phyloP scores from a whole-genome alignment of 2,113 vertebrate genomes.

The Odontesthes bonariensis region DNA sequence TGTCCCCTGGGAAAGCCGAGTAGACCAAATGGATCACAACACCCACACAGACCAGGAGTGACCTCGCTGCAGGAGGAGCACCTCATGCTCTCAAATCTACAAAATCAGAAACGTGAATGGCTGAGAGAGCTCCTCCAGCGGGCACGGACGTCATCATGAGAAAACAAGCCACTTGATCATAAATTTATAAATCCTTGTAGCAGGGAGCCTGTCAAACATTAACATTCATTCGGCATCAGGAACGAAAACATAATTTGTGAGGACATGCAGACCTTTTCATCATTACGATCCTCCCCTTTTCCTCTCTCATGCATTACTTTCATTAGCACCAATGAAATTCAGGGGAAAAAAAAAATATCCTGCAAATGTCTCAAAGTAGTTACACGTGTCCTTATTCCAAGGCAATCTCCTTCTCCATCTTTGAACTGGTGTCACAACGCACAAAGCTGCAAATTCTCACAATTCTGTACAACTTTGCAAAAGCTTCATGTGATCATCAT shows the following conservation, averaged over 20 bases:
- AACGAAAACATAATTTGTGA: conserved; percentile 12
- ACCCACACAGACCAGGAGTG: conserved; percentile 20
- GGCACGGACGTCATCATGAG: conserved; percentile 39
- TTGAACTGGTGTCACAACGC: background rate
- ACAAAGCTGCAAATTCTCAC: no score
- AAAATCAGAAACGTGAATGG: conserved; percentile 66
- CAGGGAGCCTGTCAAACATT: conserved; percentile 43
- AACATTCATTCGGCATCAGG: conserved; percentile 40
- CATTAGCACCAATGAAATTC: accelerated
- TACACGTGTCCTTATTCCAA: no score
- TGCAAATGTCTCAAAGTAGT: background rate
- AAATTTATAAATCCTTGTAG: conserved; percentile 41
- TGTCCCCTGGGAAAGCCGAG: conserved; percentile 47
- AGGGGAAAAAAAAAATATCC: background rate
- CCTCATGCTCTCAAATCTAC: conserved; percentile 37
- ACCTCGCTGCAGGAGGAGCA: conserved; percentile 38
- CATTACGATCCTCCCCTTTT: background rate
- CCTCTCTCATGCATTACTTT: background rate
- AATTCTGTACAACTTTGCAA: background rate
- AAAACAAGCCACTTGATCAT: conserved; percentile 52
- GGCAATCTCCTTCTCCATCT: no score
- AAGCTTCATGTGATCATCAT: background rate
- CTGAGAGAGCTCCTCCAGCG: conserved; percentile 35
- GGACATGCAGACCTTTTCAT: background rate
- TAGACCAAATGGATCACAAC: conserved; percentile 46